Evolutionary conservation across 1,140 invertebrate species (phyloP), one percentile per base, ranked within the genome.

Genomic region (Neocloeon triangulifer): DNA sequence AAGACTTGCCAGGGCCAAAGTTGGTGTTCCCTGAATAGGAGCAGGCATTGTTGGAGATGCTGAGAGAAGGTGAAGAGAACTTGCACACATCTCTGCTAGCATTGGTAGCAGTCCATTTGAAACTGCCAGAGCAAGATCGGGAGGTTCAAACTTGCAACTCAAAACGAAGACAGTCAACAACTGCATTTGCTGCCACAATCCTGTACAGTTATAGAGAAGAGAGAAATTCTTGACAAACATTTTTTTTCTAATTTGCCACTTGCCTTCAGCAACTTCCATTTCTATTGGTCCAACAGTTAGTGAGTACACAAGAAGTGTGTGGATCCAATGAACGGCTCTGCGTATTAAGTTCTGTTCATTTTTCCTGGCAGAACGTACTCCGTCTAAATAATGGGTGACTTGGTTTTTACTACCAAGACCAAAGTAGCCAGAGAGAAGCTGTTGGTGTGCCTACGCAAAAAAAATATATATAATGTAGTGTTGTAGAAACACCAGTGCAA

Each of bases 341-440:
- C 49, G 36, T 22, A 64, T 59, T 35, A 53, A 37, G 25, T 49
- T 41, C 38, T 62, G 56, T 4, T 52, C 39, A 33, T 37, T 28
- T 13, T 39, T 31, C 0, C 53, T 52, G 6, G 55, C 45, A 10
- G 56, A 48, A 37, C 52, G 42, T 15, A 62, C 52, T 20, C 49
- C 49, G 33, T 62, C 58, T 25, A 60, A 39, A 42, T 64, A 62
- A 42, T 64, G 59, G 34, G 45, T 8, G 57, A 43, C 34, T 57
- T 50, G 4, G 45, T 43, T 25, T 40, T 44, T 31, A 42, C 43
- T 25, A 51, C 55, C 54, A 15, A 69, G 48, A 14, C 61, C 60
- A 45, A 69, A 71, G 46, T 60, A 66, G 9, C 65, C 65, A 32
- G 59, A 53, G 18, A 71, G 43, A 2, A 69, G 46, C 45, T 66